Evolutionary conservation across 2,888 invertebrate species (phyloP).

Genomic region (Platypus cylindrus): DNA sequence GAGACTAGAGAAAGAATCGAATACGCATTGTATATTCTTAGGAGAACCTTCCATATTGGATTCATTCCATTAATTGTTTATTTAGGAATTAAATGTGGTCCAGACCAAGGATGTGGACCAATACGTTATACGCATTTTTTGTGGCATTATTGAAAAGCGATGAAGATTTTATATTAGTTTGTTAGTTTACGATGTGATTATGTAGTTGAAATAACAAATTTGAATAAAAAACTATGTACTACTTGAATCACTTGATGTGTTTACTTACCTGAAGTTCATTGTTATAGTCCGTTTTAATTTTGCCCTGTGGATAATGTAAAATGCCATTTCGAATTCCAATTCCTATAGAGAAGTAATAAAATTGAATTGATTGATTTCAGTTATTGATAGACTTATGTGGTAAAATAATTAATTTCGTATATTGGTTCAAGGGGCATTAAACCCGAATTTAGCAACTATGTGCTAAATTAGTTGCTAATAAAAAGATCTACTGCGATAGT

Average conservation of each 20-base stretch:
- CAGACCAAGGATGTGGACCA: constrained; percentile 21
- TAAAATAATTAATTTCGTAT: too few relatives aligned
- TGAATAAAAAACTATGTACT: not conserved
- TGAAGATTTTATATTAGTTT: not conserved
- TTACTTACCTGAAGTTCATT: constrained; percentile 42
- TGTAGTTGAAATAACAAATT: not conserved
- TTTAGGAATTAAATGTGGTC: constrained; percentile 25
- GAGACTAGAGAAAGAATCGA: constrained; percentile 20
- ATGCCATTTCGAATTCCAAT: constrained; percentile 42
- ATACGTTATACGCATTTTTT: constrained; percentile 23
- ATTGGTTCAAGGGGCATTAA: too few relatives aligned
- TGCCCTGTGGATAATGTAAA: constrained; percentile 36
- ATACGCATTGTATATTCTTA: constrained; percentile 18
- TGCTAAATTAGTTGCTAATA: too few relatives aligned
- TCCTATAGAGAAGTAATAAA: too few relatives aligned
- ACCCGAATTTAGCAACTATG: too few relatives aligned
- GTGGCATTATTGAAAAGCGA: constrained; percentile 23
- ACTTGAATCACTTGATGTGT: not conserved
- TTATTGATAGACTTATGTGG: too few relatives aligned
- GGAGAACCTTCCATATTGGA: constrained; percentile 21
- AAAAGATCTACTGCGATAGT: too few relatives aligned
- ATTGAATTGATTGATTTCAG: too few relatives aligned
- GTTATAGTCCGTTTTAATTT: constrained; percentile 53
- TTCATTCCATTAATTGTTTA: constrained; percentile 26
- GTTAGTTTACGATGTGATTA: too few relatives aligned